Base-by-base conservation (phyloP, 2,113 vertebrate genomes). In the Tetrao urogallus region DNA sequence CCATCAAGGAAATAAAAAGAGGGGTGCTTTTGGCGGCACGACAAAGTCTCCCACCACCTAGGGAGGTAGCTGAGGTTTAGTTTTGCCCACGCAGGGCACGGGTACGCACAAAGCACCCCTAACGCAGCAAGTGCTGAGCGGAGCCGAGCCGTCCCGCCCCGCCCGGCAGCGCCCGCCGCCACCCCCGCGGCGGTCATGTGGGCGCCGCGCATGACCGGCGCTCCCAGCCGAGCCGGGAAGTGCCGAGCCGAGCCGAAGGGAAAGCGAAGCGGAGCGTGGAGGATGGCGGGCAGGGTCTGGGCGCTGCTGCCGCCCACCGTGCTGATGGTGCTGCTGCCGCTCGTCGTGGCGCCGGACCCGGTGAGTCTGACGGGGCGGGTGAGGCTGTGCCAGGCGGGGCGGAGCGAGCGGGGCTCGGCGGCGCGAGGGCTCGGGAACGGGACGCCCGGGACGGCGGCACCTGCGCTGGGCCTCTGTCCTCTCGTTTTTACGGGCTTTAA, bases 271-370 rank as follows among this genome's bases (percentile, higher is more conserved):
- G 22, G 8, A 25, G 60, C 6, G 60, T 16, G 40, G 16, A 89
- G 40, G 58, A 95, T 92, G 87, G 70, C 47, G 58, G 40, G 9
- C 32, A 5, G 57, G 40, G 61, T 34, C 5, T 7, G 56, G 47
- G 22, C 15, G 21, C 47, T 74, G 12, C 6, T 81, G 38, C 4
- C 6, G 8, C 22, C 42, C 45, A 28, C 43, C 13, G 69, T 48
- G 24, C 32, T 76, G 27, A 54, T 85, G 2, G 28, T 69, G 6
- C 18, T 81, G n/a, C 38, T 48, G 47, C 69, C 67, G 45, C 71
- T 83, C 9, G 91, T 64, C 17, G 25, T 73, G 77, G 87, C 91
- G 32, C 76, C 67, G 47, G 90, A 93, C 66, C 94, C 95, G 93
- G 94, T 95, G 89, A 95, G 93, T 4, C 2, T 17, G 3, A 11